Evolutionary conservation across 2,113 vertebrate species (phyloP).

Genomic region (Macrotis lagotis): DNA sequence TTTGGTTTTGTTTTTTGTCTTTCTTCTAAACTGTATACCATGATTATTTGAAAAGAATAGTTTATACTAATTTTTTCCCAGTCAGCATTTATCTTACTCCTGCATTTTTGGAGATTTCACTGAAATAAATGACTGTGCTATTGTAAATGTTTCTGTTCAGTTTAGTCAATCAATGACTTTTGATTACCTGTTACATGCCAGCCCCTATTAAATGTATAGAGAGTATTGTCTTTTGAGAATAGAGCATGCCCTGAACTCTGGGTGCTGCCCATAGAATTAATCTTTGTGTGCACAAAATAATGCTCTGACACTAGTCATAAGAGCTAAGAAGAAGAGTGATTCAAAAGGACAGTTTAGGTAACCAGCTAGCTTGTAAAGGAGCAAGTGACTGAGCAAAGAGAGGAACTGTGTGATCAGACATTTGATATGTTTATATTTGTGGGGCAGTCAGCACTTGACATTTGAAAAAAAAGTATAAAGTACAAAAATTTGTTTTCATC

Average conservation of each 20-base stretch:
- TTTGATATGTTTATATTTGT: background rate
- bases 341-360: background rate
- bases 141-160: background rate
- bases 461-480: constrained; percentile 20
- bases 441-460: background rate
- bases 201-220: background rate
- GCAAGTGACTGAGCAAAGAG: too few relatives aligned
- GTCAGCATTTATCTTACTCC: background rate
- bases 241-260: background rate
- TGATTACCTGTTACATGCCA: background rate
- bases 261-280: background rate
- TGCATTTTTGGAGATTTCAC: background rate
- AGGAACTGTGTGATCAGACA: background rate
- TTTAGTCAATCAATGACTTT: too few relatives aligned
- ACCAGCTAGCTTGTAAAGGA: background rate
- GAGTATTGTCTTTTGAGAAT: background rate
- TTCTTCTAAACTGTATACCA: constrained; percentile 19
- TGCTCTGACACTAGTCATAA: background rate
- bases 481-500: constrained; percentile 23
- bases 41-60: background rate
- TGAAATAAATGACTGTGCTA: background rate
- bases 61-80: background rate
- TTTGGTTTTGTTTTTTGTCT: constrained; percentile 13
- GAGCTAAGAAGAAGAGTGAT: background rate
- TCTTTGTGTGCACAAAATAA: background rate